These are phyloP conservation scores for Ptychoptera albimana DNA, from an alignment of 2,888 invertebrate genomes.

Conservation along the genomic window DNA sequence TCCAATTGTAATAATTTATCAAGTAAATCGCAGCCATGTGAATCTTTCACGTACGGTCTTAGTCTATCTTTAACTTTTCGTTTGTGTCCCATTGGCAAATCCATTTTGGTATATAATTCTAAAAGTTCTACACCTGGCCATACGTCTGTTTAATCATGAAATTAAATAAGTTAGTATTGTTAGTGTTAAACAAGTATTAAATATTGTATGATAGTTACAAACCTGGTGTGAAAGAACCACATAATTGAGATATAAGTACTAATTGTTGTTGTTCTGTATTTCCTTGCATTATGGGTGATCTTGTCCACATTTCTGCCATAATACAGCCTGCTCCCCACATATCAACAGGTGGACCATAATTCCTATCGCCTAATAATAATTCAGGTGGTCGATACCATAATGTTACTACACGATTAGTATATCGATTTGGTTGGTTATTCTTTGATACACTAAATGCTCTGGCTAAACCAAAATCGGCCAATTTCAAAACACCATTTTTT, in stretches of 20 bases:
- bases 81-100: constrained; percentile 73
- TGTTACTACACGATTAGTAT: constrained; percentile 96
- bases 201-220: not conserved
- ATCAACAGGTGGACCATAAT: constrained; percentile 95
- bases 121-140: constrained; percentile 89
- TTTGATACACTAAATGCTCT: constrained; percentile 82
- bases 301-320: constrained; percentile 99
- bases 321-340: constrained; percentile 97
- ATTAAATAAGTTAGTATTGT: not conserved
- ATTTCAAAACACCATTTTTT: constrained; percentile 81
- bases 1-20: constrained; percentile 85
- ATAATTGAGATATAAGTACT: constrained; percentile 84
- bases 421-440: constrained; percentile 70
- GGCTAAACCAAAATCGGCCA: constrained; percentile 96
- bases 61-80: constrained; percentile 70
- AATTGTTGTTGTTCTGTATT: constrained; percentile 94
- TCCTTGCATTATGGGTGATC: constrained; percentile 89
- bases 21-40: constrained; percentile 80
- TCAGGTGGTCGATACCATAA: constrained; percentile 75
- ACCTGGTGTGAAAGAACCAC: constrained; percentile 82
- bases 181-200: not conserved
- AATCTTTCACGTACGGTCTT: constrained; percentile 80
- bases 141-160: constrained; percentile 33
- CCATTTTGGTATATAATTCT: constrained; percentile 77
- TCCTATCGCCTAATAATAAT: constrained; percentile 61